Evolutionary conservation across 2,888 invertebrate genomes (phyloP), one percentile per base, ranked within the genome.

Genomic region (Melinopterus prodromus): DNA sequence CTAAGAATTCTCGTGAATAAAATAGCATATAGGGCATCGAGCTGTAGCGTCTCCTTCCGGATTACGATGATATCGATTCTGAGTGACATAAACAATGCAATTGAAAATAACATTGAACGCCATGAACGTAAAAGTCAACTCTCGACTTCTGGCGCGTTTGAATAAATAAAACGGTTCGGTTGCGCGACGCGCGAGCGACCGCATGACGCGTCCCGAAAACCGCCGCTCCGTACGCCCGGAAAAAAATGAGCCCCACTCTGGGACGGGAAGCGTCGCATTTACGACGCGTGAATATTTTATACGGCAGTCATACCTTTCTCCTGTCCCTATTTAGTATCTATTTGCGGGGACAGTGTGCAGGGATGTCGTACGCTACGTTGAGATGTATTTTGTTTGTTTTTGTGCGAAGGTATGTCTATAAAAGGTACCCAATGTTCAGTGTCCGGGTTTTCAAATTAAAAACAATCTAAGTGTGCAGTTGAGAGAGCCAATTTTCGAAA

Each of bases 221-320:
- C 53, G 5, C 53, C 53, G 12, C 53, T 53, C 53, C 53, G 53
- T 6, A 2, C 2, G 7, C 53, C 53, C 53, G 53, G 53, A 53
- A 53, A 53, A 53, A 53, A 9, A 12, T 9, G 53, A 53, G 7
- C 53, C 53, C 53, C 53, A 53, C 9, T 53, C 12, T 6, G 53
- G 53, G 53, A 4, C 53, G 53, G 53, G 53, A 53, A 53, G 53
- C 53, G 53, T 53, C 53, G 53, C 53, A 53, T 53, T 53, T 53
- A 53, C 53, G 53, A 53, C 53, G 53, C 53, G 53, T 53, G 53
- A 53, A 53, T 53, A 53, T 53, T 53, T 53, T 53, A 53, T 53
- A 53, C 5, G 53, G 53, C 53, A 53, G 53, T 53, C 53, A 53
- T 53, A 53, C 53, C 9, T 53, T 12, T 7, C 53, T 53, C 53